phyloP scores from a whole-genome alignment of 2,888 invertebrate genomes.

The Plagiodera versicolora region DNA sequence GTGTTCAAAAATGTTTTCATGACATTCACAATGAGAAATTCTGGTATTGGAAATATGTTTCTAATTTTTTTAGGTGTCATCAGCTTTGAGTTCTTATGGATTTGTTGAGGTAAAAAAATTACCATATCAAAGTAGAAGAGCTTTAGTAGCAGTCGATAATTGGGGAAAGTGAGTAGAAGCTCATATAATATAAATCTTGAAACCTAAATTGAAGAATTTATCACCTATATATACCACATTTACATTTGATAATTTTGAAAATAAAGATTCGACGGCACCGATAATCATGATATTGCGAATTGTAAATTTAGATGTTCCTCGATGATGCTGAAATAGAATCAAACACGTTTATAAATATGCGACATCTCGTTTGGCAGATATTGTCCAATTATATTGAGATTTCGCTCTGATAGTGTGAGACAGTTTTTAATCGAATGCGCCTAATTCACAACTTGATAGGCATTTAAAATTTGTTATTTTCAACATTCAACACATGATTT shows the following conservation, averaged over 20 bases:
- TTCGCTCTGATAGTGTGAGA: constrained; percentile 6
- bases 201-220: neutral
- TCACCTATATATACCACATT: neutral
- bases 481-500: no score
- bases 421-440: no score
- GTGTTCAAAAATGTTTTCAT: no score
- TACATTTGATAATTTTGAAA: neutral
- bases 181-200: no score
- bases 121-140: constrained; percentile 54
- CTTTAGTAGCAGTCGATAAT: constrained; percentile 65
- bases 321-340: neutral
- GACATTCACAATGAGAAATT: neutral
- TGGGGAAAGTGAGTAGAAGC: constrained; percentile 60
- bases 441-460: no score
- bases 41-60: no score
- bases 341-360: constrained; percentile 1
- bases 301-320: constrained; percentile 1
- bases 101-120: constrained; percentile 65
- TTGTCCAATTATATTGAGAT: constrained; percentile 7
- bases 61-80: constrained; percentile 55
- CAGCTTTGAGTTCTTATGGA: constrained; percentile 62
- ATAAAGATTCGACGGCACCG: neutral
- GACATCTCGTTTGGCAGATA: constrained; percentile 9
- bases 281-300: neutral
- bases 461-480: no score